Percentiles rank a stretch among this genome's conserved stretches.
Evolutionary conservation across 2,888 invertebrate species (phyloP).

Genomic region (Apodemia mormo): DNA sequence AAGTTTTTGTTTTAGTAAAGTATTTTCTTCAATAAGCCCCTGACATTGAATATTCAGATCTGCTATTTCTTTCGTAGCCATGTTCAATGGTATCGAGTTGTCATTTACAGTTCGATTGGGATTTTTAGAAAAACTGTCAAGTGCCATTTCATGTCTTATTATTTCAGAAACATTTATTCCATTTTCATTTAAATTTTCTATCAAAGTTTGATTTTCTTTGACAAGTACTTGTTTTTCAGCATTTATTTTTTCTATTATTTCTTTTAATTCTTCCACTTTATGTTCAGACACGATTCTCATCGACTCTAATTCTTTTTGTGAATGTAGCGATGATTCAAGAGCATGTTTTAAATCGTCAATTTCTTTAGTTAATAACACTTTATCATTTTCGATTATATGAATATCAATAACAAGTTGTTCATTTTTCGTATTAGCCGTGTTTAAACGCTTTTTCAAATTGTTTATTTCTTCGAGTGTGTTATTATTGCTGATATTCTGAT

Average conservation of each 20-base stretch:
- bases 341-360: slow-evolving; percentile 66
- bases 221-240: slow-evolving; percentile 49
- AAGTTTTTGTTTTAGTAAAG: slow-evolving; percentile 41
- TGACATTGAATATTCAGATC: neutral
- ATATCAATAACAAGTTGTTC: slow-evolving; percentile 77
- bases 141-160: too few relatives aligned
- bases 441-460: slow-evolving; percentile 64
- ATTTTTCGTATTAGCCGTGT: slow-evolving; percentile 60
- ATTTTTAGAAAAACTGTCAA: neutral
- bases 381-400: slow-evolving; percentile 77
- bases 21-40: slow-evolving; percentile 45
- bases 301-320: slow-evolving; percentile 50
- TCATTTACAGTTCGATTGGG: neutral
- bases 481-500: slow-evolving; percentile 52
- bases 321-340: slow-evolving; percentile 48
- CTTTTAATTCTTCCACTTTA: slow-evolving; percentile 56
- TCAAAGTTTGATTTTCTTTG: slow-evolving; percentile 46
- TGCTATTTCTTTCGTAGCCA: neutral
- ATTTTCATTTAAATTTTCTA: slow-evolving; percentile 45
- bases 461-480: slow-evolving; percentile 65
- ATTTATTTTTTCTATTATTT: slow-evolving; percentile 46
- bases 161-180: slow-evolving; percentile 29
- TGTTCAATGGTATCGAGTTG: neutral
- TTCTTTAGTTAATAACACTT: slow-evolving; percentile 69
- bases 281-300: slow-evolving; percentile 54